Evolutionary conservation across 1,140 invertebrate species (phyloP), one percentile per base, ranked within the genome.

Genomic region (Pseudomyrmex pallidus): DNA sequence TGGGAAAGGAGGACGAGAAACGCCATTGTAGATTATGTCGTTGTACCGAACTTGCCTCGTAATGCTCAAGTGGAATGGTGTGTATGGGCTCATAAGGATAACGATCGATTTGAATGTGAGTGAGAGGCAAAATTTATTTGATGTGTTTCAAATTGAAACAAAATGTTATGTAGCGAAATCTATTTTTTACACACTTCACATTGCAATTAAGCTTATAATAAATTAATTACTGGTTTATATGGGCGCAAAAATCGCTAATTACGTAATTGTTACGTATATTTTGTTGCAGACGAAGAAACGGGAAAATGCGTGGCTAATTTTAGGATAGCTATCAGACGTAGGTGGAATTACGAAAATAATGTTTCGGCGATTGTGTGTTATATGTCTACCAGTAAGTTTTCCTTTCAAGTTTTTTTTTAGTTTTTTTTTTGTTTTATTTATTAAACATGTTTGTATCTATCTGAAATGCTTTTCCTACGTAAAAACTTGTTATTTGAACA

Each of bases 1-100:
- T 97, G 97, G 96, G 97, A 98, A 92, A 96, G 96, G 77, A 95
- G 96, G 68, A 97, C 97, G n/a, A 97, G 97, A 74, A 98, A 97
- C 94, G 96, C 97, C 61, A 97, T 98, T 85, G 96, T 98, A 84
- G 96, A 98, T 94, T 98, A 97, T 94, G 96, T 98, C 64, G 97
- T 98, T 57, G 96, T 98, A 84, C 95, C 96, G 15, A 95, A 95
- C 74, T 94, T 99, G 87, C 98, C 98, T 0, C 95, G 96, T 46
- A 95, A 94, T 91, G 98, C 97, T n/a, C 94, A 96, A 15, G 96
- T 99, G 50, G 98, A 99, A 94, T 99, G 98, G 98, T 98, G 98
- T 91, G 97, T 98, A 77, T 97, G 97, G 97, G 97, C 97, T 44
- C 97, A 98, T 94, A 95, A 96, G 64, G 96, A 97, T 92, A 98